These are phyloP conservation scores for Tautogolabrus adspersus DNA, from an alignment of 2,113 vertebrate genomes.

Conservation along the genomic window DNA sequence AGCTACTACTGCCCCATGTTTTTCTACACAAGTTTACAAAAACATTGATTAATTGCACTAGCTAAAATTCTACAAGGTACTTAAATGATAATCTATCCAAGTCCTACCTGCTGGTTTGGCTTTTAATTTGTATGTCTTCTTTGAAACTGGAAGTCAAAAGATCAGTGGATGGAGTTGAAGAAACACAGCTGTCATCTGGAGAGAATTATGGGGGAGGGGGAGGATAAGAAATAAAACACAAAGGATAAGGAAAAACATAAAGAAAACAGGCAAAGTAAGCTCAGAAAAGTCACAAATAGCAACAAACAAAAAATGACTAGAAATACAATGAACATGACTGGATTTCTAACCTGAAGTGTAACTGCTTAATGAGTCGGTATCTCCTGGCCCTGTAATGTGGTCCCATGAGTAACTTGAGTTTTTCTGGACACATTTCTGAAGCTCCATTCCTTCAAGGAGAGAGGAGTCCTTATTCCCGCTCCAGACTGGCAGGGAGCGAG, in stretches of 20 bases:
- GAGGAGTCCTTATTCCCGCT: slow-evolving; percentile 64
- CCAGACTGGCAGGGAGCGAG: slow-evolving; percentile 9
- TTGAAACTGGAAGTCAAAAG: slow-evolving; percentile 62
- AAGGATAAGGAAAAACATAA: neutral
- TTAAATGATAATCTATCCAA: neutral
- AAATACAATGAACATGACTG: neutral
- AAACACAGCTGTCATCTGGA: slow-evolving; percentile 72
- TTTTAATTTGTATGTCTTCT: slow-evolving; percentile 49
- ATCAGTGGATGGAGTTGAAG: slow-evolving; percentile 62
- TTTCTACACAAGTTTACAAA: neutral
- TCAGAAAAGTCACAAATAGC: neutral
- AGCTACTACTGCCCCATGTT: too few relatives aligned
- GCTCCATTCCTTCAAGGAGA: slow-evolving; percentile 80
- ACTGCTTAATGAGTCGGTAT: slow-evolving; percentile 77
- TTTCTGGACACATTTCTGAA: slow-evolving; percentile 82
- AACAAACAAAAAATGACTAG: neutral
- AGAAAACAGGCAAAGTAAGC: neutral
- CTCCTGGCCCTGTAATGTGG: slow-evolving; percentile 52
- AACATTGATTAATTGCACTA: neutral
- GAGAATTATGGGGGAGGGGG: neutral
- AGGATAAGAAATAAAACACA: neutral
- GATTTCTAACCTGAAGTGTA: slow-evolving; percentile 68
- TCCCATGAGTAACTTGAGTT: slow-evolving; percentile 79
- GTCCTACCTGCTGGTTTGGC: slow-evolving; percentile 55
- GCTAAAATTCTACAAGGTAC: neutral